Conservation (phyloP, 2,888 invertebrate genomes). For the Rosalia funebris region DNA sequence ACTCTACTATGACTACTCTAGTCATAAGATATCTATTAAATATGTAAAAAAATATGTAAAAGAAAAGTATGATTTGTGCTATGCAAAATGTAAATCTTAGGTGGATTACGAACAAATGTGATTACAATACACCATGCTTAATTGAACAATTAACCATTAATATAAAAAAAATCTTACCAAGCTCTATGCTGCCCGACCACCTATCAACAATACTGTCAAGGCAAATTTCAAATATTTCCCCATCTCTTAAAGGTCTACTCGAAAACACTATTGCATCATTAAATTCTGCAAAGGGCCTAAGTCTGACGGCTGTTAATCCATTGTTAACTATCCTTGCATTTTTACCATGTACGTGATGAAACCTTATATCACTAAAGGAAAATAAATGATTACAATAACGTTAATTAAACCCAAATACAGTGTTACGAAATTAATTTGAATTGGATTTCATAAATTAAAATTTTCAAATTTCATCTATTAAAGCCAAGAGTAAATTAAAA, state of each 20-base stretch:
- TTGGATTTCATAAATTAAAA: too few species aligned
- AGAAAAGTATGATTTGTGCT: too few species aligned
- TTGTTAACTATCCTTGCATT: slow-evolving; percentile 87
- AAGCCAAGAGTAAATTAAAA: too few species aligned
- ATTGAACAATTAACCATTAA: too few species aligned
- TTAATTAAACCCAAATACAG: not conserved
- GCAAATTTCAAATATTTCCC: slow-evolving; percentile 91
- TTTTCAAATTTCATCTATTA: too few species aligned
- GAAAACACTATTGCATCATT: slow-evolving; percentile 95
- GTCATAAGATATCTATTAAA: too few species aligned
- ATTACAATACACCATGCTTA: too few species aligned
- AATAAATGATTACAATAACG: not conserved
- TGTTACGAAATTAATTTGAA: too few species aligned
- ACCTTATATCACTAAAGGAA: slow-evolving; percentile 77
- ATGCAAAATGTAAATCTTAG: too few species aligned
- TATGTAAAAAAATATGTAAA: too few species aligned
- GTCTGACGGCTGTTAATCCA: slow-evolving; percentile 85
- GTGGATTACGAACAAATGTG: too few species aligned
- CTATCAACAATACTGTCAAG: slow-evolving; percentile 92
- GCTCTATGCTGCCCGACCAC: slow-evolving; percentile 94
- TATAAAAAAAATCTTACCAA: slow-evolving; percentile 68
- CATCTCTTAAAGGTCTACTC: slow-evolving; percentile 85
- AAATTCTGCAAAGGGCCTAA: slow-evolving; percentile 90
- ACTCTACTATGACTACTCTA: too few species aligned
- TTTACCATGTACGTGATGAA: slow-evolving; percentile 89